These are phyloP conservation scores for Drosophila ezoana DNA, from an alignment of 2,888 invertebrate genomes.

Conservation along the genomic window DNA sequence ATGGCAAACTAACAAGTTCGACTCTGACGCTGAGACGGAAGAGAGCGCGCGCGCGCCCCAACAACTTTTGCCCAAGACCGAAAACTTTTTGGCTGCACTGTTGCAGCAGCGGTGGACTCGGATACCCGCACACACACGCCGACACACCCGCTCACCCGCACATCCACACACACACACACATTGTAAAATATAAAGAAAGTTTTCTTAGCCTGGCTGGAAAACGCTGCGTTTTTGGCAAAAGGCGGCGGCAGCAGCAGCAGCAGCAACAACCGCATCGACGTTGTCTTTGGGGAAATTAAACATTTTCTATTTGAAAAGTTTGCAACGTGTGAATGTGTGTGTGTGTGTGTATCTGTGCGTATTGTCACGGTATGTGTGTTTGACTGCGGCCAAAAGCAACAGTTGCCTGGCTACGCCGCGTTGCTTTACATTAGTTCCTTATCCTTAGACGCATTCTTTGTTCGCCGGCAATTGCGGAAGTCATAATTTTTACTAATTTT, in stretches of 20 bases:
- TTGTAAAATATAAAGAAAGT: constrained; percentile 68
- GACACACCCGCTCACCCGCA: constrained; percentile 8
- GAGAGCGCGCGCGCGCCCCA: constrained; percentile 5
- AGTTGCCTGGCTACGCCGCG: constrained; percentile 59
- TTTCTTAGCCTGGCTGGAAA: constrained; percentile 65
- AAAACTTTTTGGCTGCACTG: constrained; percentile 71
- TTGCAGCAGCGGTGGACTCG: constrained; percentile 50
- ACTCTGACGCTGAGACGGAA: constrained; percentile 47
- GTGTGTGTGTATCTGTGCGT: constrained; percentile 27
- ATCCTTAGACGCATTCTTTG: constrained; percentile 45
- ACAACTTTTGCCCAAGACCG: constrained; percentile 50
- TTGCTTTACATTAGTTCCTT: constrained; percentile 47
- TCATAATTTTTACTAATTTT: constrained; percentile 74
- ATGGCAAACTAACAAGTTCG: constrained; percentile 76
- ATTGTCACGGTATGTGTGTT: constrained; percentile 8
- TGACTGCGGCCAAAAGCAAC: constrained; percentile 55
- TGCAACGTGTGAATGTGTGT: constrained; percentile 47
- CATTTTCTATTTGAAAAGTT: constrained; percentile 81
- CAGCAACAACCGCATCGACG: constrained; percentile 50
- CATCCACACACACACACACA: constrained; percentile 27
- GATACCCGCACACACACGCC: constrained; percentile 19
- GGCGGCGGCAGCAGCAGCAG: constrained; percentile 22
- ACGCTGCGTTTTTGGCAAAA: constrained; percentile 63
- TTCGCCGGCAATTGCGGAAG: constrained; percentile 62
- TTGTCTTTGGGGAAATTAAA: constrained; percentile 82